Base-by-base conservation (phyloP, 2,113 vertebrate genomes). In the Onychostoma macrolepis region DNA sequence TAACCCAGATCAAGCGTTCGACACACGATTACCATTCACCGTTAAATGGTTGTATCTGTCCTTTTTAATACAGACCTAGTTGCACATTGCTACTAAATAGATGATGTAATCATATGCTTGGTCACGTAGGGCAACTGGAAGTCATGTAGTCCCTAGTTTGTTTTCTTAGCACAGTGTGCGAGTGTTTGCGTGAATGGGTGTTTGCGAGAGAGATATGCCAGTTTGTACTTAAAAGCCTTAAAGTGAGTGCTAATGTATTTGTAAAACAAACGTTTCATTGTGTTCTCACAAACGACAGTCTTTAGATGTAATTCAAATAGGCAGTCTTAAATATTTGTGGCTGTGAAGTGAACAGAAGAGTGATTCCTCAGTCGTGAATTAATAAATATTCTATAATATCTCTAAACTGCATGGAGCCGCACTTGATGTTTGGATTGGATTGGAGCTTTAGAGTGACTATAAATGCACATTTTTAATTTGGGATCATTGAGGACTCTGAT, bases 151-250 rank as follows among this genome's bases (percentile, higher is more conserved):
- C 48, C 26, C 28, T 83, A 50, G 72, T 67, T 82, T 82, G 65
- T 80, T 85, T 65, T 7, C 30, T 85, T 65, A 80, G 63, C 21
- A 24, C 56, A 61, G 77, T 28, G 43, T 28, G 43, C 4, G 67
- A 28, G 80, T 67, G 74, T 43, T 24, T 82, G 87, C 58, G 63
- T 67, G 74, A 33, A 38, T 9, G 65, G 2, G 45, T 28, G 63
- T 21, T 67, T 19, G 77, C 43, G 11, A 65, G 88, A 72, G 53
- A 43, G 28, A 85, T 21, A 85, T 87, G 85, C 28, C 71, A 26
- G 63, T 81, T 89, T 89, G 86, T 87, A 90, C 78, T 85, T 88
- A n/a, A 85, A 88, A 85, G 87, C 85, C 90, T 90, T 89, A 88
- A 89, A 71, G 84, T 89, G 80, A 85, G 84, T 81, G 63, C 56